Conservation (phyloP, 2,797 vertebrate genomes). For the Channa striata region DNA sequence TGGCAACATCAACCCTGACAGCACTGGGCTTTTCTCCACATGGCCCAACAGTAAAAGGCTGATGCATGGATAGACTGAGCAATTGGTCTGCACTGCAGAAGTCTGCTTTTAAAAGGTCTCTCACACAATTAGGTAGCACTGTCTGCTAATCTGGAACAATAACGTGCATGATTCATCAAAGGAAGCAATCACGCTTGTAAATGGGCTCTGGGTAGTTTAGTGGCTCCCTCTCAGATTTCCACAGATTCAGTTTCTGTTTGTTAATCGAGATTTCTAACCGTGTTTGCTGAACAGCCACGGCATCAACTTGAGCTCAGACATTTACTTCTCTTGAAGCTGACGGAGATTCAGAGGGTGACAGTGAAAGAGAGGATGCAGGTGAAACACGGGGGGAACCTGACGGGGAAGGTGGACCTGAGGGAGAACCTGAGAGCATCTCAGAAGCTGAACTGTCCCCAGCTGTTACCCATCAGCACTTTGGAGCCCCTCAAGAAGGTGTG, state of each 20-base stretch:
- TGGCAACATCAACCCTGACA: constrained; percentile 82
- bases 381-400: constrained; percentile 1
- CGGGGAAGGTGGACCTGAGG: neutral
- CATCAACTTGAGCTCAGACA: constrained; percentile 13
- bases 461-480: constrained; percentile 44
- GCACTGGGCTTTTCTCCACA: constrained; percentile 77
- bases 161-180: constrained; percentile 27
- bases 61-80: constrained; percentile 70
- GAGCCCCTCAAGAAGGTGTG: constrained; percentile 60
- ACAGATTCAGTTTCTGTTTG: constrained; percentile 26
- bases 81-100: constrained; percentile 71
- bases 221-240: constrained; percentile 20
- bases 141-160: constrained; percentile 25
- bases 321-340: constrained; percentile 32
- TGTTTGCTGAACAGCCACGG: constrained; percentile 33
- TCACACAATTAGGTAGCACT: constrained; percentile 41
- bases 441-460: constrained; percentile 13
- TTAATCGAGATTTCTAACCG: constrained; percentile 30
- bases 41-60: constrained; percentile 73
- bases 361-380: neutral
- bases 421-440: constrained; percentile 26
- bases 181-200: constrained; percentile 14
- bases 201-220: constrained; percentile 27
- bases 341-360: constrained; percentile 18
- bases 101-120: constrained; percentile 51